Conservation (phyloP, 2,888 invertebrate species). For the Gibbula magus region DNA sequence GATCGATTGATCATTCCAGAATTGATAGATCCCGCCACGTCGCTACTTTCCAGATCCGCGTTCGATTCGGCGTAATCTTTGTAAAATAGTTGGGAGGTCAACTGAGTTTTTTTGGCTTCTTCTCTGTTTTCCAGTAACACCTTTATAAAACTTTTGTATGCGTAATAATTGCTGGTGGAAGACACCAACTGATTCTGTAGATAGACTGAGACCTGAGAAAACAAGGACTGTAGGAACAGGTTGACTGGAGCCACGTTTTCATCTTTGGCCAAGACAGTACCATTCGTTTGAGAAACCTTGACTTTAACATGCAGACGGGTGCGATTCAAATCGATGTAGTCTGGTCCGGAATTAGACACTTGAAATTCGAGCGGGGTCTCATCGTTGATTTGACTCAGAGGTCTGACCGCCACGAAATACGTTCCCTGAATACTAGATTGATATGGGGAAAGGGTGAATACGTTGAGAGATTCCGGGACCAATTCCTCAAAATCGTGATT, state of each 20-base stretch:
- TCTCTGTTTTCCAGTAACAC: not conserved
- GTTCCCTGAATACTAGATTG: not conserved
- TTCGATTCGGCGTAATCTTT: not conserved
- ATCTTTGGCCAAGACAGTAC: not conserved
- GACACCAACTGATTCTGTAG: not conserved
- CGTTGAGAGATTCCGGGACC: not conserved
- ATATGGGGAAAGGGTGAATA: not conserved
- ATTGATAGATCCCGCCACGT: not conserved
- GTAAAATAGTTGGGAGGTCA: not conserved
- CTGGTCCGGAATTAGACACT: not conserved
- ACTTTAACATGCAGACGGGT: not conserved
- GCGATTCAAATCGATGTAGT: slow-evolving; percentile 2
- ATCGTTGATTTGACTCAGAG: not conserved
- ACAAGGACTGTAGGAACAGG: not conserved
- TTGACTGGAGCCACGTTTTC: not conserved
- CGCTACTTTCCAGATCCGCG: not conserved
- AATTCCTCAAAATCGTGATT: not conserved
- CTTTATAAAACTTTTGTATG: not conserved
- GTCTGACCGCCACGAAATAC: not conserved
- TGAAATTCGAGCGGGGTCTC: not conserved
- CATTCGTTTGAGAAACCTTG: not conserved
- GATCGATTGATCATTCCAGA: not conserved
- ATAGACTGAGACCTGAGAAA: not conserved
- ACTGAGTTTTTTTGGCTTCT: not conserved
- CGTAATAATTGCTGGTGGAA: not conserved